Percentiles rank a stretch among this genome's conserved stretches.
Conservation (phyloP, 2,113 vertebrate genomes). For the Clarias magur region DNA sequence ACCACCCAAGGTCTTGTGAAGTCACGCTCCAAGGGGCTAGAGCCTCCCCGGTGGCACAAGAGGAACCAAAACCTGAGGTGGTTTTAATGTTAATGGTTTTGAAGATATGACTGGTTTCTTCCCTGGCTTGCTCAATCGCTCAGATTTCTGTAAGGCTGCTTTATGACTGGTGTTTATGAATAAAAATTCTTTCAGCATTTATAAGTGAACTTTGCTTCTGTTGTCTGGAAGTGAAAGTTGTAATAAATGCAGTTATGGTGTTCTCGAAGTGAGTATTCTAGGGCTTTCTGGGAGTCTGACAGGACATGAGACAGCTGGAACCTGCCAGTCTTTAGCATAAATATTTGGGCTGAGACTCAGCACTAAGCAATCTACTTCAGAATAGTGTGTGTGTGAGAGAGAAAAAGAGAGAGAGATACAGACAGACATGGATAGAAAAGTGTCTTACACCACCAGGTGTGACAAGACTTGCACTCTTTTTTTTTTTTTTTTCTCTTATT, state of each 20-base stretch:
- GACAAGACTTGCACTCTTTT: slow-evolving; percentile 10
- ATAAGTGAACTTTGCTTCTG: neutral
- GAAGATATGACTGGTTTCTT: too few relatives aligned
- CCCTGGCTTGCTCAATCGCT: neutral
- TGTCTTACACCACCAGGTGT: slow-evolving; percentile 29
- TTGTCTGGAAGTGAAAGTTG: neutral
- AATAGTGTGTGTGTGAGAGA: slow-evolving; percentile 14
- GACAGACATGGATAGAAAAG: neutral
- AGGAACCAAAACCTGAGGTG: too few relatives aligned
- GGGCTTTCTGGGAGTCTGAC: slow-evolving; percentile 2
- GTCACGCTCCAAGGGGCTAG: too few relatives aligned
- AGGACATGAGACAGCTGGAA: slow-evolving; percentile 58
- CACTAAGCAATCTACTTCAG: slow-evolving; percentile 56
- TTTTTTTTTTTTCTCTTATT: neutral
- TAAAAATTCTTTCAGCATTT: neutral
- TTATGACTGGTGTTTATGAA: neutral
- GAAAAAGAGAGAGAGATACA: neutral
- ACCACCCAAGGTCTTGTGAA: too few relatives aligned
- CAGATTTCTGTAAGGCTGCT: neutral
- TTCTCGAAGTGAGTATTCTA: slow-evolving; percentile 8
- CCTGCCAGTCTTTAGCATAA: slow-evolving; percentile 59
- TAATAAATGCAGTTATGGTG: neutral
- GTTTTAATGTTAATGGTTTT: too few relatives aligned
- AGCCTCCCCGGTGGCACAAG: too few relatives aligned
- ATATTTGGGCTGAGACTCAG: slow-evolving; percentile 72